These are phyloP conservation scores for Zaprionus tsacasi DNA, from an alignment of 1,140 invertebrate genomes.

Conservation along the genomic window DNA sequence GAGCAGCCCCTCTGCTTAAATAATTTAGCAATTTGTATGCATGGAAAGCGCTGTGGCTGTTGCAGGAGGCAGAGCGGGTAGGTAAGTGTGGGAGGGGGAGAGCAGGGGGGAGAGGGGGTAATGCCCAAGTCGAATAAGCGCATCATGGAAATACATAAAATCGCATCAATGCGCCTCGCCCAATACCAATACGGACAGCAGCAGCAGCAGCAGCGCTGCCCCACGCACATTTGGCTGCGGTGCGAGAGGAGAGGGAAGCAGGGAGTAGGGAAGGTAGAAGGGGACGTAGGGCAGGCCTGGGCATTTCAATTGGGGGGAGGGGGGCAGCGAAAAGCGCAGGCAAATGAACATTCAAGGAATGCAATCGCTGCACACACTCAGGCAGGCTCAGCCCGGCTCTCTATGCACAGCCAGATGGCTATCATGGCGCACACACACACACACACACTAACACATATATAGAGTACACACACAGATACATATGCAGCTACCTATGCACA, in stretches of 20 bases:
- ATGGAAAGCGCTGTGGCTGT: constrained; percentile 71
- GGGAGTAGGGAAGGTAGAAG: too few species aligned
- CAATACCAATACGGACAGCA: constrained; percentile 28
- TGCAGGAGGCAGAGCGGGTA: neutral
- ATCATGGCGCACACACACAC: constrained; percentile 8
- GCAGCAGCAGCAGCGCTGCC: constrained; percentile 1
- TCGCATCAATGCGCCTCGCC: constrained; percentile 64
- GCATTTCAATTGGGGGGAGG: constrained; percentile 1
- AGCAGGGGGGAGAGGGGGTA: too few species aligned
- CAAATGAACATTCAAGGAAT: constrained; percentile 78
- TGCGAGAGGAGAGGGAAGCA: too few species aligned
- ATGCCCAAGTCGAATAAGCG: constrained; percentile 77
- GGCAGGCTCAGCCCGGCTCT: neutral
- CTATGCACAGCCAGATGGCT: constrained; percentile 25
- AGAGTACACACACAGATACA: neutral
- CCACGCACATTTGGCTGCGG: neutral
- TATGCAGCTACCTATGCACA: constrained; percentile 8
- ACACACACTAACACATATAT: neutral
- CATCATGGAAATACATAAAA: constrained; percentile 80
- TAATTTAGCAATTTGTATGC: constrained; percentile 83
- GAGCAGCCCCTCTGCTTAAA: constrained; percentile 57
- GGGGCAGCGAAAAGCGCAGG: constrained; percentile 36
- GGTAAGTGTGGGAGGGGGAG: neutral
- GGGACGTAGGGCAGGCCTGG: neutral
- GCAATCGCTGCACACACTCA: constrained; percentile 58